These are phyloP conservation scores for Catocala nupta DNA, from an alignment of 2,888 invertebrate genomes.

Conservation along the genomic window DNA sequence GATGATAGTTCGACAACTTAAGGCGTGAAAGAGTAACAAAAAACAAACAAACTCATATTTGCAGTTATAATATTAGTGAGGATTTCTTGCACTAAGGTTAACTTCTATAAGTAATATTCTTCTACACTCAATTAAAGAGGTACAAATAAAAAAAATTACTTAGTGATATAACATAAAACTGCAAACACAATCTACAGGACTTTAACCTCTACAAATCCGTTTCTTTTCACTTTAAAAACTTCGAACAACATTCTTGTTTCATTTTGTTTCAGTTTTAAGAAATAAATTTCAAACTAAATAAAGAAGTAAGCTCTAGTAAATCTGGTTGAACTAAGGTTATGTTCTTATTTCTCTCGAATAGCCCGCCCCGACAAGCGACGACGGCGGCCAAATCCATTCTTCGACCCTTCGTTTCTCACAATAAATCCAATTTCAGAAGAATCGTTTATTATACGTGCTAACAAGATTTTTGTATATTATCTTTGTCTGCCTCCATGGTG, in stretches of 20 bases:
- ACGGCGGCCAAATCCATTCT: slow-evolving; percentile 16
- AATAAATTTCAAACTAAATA: slow-evolving; percentile 9
- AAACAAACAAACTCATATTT: too few species aligned
- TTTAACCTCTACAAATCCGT: too few species aligned
- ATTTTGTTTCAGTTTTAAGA: slow-evolving; percentile 1
- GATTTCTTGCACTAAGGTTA: too few species aligned
- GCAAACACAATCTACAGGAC: too few species aligned
- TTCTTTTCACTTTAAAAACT: not conserved
- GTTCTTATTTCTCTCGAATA: slow-evolving; percentile 24
- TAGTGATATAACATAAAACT: too few species aligned
- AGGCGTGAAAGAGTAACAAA: too few species aligned
- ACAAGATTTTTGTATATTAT: not conserved
- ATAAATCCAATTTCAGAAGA: slow-evolving; percentile 2
- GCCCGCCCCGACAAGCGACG: not conserved
- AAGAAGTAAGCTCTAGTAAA: slow-evolving; percentile 12
- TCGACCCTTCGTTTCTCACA: not conserved
- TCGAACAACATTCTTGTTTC: not conserved
- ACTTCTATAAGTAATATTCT: too few species aligned
- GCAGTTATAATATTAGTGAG: too few species aligned
- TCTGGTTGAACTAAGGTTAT: slow-evolving; percentile 22
- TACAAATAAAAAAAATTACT: too few species aligned
- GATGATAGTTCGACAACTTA: too few species aligned
- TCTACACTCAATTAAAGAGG: too few species aligned
- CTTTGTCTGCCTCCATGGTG: too few species aligned
- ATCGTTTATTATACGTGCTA: not conserved